Base-by-base conservation (phyloP, 2,113 vertebrate genomes). In the Colistium nudipinnis region DNA sequence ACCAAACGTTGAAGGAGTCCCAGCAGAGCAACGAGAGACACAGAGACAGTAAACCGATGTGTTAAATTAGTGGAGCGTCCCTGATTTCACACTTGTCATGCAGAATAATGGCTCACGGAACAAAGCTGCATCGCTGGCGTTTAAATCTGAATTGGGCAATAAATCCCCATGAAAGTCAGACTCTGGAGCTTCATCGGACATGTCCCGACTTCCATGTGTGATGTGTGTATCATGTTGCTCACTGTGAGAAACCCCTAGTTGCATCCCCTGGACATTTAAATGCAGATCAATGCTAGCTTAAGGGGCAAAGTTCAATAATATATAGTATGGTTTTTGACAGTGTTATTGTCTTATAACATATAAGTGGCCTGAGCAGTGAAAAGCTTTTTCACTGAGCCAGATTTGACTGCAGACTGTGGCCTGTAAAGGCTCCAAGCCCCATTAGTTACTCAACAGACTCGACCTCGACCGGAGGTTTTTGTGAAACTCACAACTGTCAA, bases 401-500 rank as follows among this genome's bases (percentile, higher is more conserved):
- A 17, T 17, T 2, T 13, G 17, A 48, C 22, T 7, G 25, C 41
- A 55, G 12, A 33, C 14, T 59, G 14, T 31, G 22, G 25, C 38
- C 22, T 36, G 55, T 19, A 25, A 7, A 39, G n/a, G 6, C 57
- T 57, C n/a, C 16, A 54, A 59, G 9, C 8, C n/a, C 20, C 0
- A 7, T 54, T 64, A 30, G 12, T 19, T 24, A 25, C 20, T 55
- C 25, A 33, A 12, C 25, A 11, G 19, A 48, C 36, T 65, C n/a
- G n/a, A 47, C 30, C 52, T 72, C 13, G 27, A 20, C 25, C 56
- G 25, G 52, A 69, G 28, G 19, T 54, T 41, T 51, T 63, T 51
- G 30, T 48, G 45, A 63, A 59, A 22, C 44, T 12, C 30, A 45
- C 61, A 56, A 16, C 19, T 39, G 19, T 7, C 12, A 59, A 39